Conservation (phyloP, 1,140 invertebrate genomes). For the Antheraea pernyi region DNA sequence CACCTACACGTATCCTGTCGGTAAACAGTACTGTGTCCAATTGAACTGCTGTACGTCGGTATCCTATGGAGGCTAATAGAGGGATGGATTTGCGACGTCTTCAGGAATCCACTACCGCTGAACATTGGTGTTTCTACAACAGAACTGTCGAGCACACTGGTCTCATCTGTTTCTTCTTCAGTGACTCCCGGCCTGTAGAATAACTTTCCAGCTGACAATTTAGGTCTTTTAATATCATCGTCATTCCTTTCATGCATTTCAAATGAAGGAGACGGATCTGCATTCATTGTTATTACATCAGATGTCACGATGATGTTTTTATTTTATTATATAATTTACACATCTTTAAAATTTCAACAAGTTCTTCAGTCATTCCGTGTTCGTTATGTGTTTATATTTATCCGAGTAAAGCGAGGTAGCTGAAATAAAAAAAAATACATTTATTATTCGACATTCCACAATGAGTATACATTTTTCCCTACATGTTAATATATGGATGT, state of each 20-base stretch:
- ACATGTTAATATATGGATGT: too few relatives aligned
- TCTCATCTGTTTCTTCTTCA: conserved; percentile 74
- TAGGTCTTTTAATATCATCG: conserved; percentile 41
- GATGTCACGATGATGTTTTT: conserved; percentile 42
- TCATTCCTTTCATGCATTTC: conserved; percentile 61
- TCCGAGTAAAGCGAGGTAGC: conserved; percentile 5
- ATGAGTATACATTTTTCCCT: too few relatives aligned
- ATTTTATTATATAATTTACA: conserved; percentile 1
- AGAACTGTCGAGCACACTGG: conserved; percentile 67
- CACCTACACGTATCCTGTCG: conserved; percentile 75
- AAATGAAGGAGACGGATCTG: conserved; percentile 44
- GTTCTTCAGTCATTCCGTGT: conserved; percentile 12
- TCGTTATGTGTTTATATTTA: conserved; percentile 7
- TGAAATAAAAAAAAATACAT: background rate
- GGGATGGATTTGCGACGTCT: conserved; percentile 55
- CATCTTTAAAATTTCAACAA: conserved; percentile 16
- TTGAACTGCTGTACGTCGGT: conserved; percentile 74
- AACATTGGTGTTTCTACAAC: conserved; percentile 70
- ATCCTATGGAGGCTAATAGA: conserved; percentile 70
- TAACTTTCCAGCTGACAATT: conserved; percentile 59
- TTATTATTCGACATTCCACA: background rate
- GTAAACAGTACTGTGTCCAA: conserved; percentile 68
- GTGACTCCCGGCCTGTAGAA: conserved; percentile 75
- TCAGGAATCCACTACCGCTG: conserved; percentile 52
- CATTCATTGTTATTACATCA: conserved; percentile 32